Conservation (phyloP, 2,797 vertebrate species). For the Chelonia mydas region DNA sequence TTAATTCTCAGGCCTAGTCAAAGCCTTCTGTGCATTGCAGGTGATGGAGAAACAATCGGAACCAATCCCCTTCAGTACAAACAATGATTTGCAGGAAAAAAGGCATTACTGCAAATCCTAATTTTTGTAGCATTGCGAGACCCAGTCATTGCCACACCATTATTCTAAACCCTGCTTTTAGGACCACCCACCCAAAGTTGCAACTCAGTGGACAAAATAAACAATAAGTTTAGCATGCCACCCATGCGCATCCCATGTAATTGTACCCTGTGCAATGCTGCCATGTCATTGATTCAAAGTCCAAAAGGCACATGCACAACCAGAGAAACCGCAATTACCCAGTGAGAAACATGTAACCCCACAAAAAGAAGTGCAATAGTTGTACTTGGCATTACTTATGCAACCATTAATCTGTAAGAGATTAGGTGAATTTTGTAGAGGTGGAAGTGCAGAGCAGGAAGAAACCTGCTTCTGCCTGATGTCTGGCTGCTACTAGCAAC, state of each 20-base stretch:
- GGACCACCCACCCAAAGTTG: neutral
- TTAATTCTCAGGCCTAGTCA: neutral
- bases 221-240: neutral
- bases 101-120: too few relatives aligned
- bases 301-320: neutral
- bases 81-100: neutral
- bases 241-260: neutral
- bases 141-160: too few relatives aligned
- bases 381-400: neutral
- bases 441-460: neutral
- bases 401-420: neutral
- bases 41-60: neutral
- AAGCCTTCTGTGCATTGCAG: neutral
- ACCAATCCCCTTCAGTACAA: too few relatives aligned
- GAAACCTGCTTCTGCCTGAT: neutral
- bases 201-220: neutral
- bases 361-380: neutral
- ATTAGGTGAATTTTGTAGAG: neutral
- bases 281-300: neutral
- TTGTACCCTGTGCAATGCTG: neutral
- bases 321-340: too few relatives aligned
- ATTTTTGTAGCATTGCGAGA: too few relatives aligned
- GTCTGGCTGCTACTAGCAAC: too few relatives aligned
- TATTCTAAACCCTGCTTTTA: neutral
- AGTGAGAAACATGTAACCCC: neutral